Evolutionary conservation across 35 echinoderm and acorn worm species (phyloP).

Genomic region (Stichopus chloronotus): DNA sequence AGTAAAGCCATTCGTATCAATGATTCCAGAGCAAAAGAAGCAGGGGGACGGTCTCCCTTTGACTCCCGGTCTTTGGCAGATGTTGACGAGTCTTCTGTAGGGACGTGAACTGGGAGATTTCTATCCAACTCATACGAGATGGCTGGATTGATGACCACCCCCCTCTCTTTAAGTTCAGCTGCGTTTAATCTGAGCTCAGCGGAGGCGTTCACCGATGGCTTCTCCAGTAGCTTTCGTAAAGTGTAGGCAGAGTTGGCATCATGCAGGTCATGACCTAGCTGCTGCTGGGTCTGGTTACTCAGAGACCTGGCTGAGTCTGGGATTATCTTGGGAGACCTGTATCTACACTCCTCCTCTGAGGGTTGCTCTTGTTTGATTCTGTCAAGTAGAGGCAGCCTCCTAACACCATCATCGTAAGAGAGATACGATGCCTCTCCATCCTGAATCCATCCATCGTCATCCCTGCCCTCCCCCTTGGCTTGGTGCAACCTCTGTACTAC

Average conservation of each 20-base stretch:
- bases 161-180: conserved; percentile 51
- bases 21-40: conserved; percentile 43
- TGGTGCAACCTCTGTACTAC: conserved; percentile 54
- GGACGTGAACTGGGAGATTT: not conserved
- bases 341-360: not conserved
- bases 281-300: not conserved
- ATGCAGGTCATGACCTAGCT: not conserved
- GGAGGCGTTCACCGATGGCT: conserved; percentile 28
- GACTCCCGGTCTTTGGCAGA: not conserved
- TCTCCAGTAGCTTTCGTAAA: conserved; percentile 30
- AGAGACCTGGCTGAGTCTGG: conserved; percentile 36
- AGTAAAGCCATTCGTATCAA: conserved; percentile 35
- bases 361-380: not conserved
- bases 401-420: not conserved
- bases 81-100: not conserved
- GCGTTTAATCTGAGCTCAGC: conserved; percentile 25
- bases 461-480: conserved; percentile 33
- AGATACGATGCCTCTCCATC: not conserved
- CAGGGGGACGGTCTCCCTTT: not conserved
- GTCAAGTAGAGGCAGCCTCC: not conserved
- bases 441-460: conserved; percentile 41
- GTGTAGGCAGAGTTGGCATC: not conserved
- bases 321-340: conserved; percentile 38
- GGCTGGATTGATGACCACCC: conserved; percentile 48
- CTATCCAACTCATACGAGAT: not conserved